Base-by-base conservation (phyloP, 2,888 invertebrate species). In the Melinaea menophilus region DNA sequence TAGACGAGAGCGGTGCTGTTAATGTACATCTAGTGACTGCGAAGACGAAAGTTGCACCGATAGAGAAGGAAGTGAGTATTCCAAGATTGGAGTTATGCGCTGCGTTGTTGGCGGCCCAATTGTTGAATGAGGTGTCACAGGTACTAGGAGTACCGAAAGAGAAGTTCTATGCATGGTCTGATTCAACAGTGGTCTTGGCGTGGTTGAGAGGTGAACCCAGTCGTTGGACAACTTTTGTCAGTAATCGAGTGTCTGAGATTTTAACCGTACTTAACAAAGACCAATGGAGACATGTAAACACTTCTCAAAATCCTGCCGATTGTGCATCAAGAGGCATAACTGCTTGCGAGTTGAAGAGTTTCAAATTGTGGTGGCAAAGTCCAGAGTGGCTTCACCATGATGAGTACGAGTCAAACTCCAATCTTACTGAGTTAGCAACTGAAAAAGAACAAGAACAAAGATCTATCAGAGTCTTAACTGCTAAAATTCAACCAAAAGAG, bases 271-370 rank as follows among this genome's bases (percentile, higher is more conserved):
- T 47, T 9, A 58, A 62, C 55, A 57, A 31, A 22, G 45, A 11
- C n/a, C 60, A 64, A 55, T 67, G 65, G 63, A 4, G 45, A 57
- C 59, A 74, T 57, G 67, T 75, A 7, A 22, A 46, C 9, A 67
- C 71, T 0, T 3, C n/a, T 1, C 54, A 72, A 5, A 48, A 76
- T 59, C 74, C 73, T 2, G 74, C 75, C 2, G 76, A 78, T 63
- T 58, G 58, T 34, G 64, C 62, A 11, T 64, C 67, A 9, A 45
- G 66, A 4, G 66, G 66, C 9, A 3, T 64, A 5, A 37, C 4
- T 59, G 41, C 67, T 37, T 51, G 11, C 5, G 62, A 61, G 12
- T 56, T 68, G 48, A 31, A 61, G 34, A 2, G 64, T 2, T 61
- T 62, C 13, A 31, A 61, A 45, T 61, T 72, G 56, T 72, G 69